Evolutionary conservation across 2,113 vertebrate genomes (phyloP).

Genomic region (Pachycephala philippinensis): DNA sequence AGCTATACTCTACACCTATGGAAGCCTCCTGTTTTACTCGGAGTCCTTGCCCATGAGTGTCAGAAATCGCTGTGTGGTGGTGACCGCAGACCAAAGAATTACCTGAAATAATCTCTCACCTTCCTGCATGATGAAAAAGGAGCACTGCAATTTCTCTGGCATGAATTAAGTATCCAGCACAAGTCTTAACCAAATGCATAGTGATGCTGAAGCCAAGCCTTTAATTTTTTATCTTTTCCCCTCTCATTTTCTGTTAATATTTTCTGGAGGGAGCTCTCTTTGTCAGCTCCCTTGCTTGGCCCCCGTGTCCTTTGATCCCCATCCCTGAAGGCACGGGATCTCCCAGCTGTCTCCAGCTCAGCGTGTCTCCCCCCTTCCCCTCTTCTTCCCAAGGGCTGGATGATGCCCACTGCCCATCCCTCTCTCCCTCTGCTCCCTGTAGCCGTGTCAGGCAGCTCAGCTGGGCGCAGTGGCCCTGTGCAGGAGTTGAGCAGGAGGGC

Average conservation of each 20-base stretch:
- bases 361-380: background rate
- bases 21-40: background rate
- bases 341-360: background rate
- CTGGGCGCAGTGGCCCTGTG: background rate
- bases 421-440: background rate
- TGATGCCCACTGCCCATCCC: accelerated
- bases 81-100: background rate
- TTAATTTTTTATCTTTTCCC: too few relatives aligned
- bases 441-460: background rate
- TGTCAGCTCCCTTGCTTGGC: background rate
- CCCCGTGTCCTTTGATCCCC: background rate
- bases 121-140: background rate
- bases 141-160: accelerated
- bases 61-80: background rate
- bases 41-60: background rate
- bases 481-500: background rate
- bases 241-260: background rate
- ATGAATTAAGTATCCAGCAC: background rate
- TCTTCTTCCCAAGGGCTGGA: background rate
- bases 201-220: background rate
- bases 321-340: background rate
- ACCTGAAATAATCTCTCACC: background rate
- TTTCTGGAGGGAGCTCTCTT: background rate
- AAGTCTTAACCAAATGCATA: background rate
- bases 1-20: background rate